Base-by-base conservation (phyloP, 1,140 invertebrate genomes). In the Hormaphis cornu region DNA sequence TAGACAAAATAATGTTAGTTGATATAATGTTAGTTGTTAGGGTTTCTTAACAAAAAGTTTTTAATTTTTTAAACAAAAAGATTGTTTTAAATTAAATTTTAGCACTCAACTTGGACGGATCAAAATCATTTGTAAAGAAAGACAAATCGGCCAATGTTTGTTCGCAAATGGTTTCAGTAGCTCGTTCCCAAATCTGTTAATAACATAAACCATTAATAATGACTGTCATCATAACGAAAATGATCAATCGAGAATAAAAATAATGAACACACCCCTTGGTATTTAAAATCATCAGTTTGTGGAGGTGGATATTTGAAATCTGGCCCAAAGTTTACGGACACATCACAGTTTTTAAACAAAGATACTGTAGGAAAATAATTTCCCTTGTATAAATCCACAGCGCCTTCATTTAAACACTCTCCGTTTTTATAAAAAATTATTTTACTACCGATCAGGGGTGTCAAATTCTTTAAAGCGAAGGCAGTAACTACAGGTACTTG, bases 361-460 rank as follows among this genome's bases (percentile, higher is more conserved):
- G 96, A 98, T 33, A 98, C 80, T 0, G 92, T 87, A 2, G 97
- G 97, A 78, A 88, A 98, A 78, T 99, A 99, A 50, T 86, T 85
- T 16, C 96, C 96, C 71, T 85, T 86, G 78, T 89, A 92, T 14
- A 98, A 82, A 76, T 97, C 86, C 16, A 83, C 72, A 78, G 91
- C 98, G 0, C 94, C 94, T 42, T 87, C 84, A 0, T 93, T 89
- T 77, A 91, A 87, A 73, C 83, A 87, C 73, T 86, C 80, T 7
- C 96, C 96, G 80, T 98, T 98, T 81, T 93, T 94, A 78, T 91
- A 99, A 80, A 89, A 97, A 50, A 89, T 81, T 33, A 98, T 92
- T 83, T 91, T 89, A 78, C 91, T 93, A 35, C 87, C 87, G 22
- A 79, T 73, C 5, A 91, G 76, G 20, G 85, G 78, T 76, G 86